Evolutionary conservation across 2,888 invertebrate genomes (phyloP).

Genomic region (Plagiodera versicolora): DNA sequence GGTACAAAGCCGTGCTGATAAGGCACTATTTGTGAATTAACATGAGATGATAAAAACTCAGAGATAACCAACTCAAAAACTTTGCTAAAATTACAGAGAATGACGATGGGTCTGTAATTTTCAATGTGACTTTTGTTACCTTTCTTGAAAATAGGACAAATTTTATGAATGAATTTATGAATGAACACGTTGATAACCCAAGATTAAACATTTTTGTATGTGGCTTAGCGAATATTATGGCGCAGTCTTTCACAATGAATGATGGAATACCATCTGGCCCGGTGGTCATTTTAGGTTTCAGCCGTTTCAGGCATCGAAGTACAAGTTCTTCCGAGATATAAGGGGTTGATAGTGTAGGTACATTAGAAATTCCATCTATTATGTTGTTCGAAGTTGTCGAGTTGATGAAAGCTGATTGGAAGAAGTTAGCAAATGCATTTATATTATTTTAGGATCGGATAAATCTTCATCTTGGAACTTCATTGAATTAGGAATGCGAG

Average conservation of each 20-base stretch:
- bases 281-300: conserved; percentile 7
- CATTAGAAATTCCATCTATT: neutral
- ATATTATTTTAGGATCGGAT: conserved; percentile 2
- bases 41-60: neutral
- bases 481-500: neutral
- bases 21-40: neutral
- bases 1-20: conserved; percentile 8
- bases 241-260: conserved; percentile 16
- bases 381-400: neutral
- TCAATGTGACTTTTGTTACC: conserved; percentile 5
- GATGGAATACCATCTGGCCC: conserved; percentile 6
- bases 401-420: conserved; percentile 6
- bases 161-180: neutral
- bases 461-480: neutral
- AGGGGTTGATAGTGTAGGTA: no score
- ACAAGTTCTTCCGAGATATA: no score
- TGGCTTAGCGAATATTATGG: conserved; percentile 12
- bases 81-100: conserved; percentile 12
- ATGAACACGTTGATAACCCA: neutral
- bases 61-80: conserved; percentile 5
- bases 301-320: neutral
- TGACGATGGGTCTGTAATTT: conserved; percentile 1
- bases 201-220: conserved; percentile 14
- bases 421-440: conserved; percentile 5
- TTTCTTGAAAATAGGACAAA: conserved; percentile 17